Base-by-base conservation (phyloP, 2,113 vertebrate species). In the Taurulus bubalis region DNA sequence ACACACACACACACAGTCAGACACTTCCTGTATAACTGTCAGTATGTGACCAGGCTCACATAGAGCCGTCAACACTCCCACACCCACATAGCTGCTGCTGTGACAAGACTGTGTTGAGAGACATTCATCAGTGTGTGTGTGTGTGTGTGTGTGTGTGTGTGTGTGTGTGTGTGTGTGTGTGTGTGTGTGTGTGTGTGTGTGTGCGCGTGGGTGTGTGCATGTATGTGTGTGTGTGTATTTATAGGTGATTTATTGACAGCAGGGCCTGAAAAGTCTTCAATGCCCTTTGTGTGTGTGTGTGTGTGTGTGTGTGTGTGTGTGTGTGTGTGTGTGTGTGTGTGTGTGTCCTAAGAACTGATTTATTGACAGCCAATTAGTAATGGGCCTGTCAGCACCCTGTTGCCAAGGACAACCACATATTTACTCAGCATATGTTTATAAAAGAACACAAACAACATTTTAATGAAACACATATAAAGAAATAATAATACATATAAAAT, bases 41-140 rank as follows among this genome's bases (percentile, higher is more conserved):
- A 38, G 56, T 87, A 63, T 85, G 75, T 68, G 75, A 84, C 65
- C 38, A 78, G 59, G 9, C 72, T 80, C 77, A 59, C 80, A 55
- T 36, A 30, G 45, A 80, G 69, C 65, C 79, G 85, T 86, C 80
- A 81, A 75, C 77, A 75, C 83, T 64, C 45, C 64, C 80, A 88
- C 75, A 56, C 66, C 79, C 75, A 67, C 85, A 82, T 88, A 63
- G 69, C 78, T 82, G 74, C 82, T 75, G 73, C 74, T 76, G 34
- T 86, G 87, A 84, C 77, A 62, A 32, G 79, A 87, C 86, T 65
- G 77, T 86, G 89, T 77, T 84, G 76, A 90, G 71, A 85, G 80
- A 76, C 40, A 24, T 56, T 77, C 83, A 91, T 87, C 71, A 80
- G 2, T 64, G 64, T 68, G 60, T 53, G 4, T 22, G 36, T 65